Evolutionary conservation across 2,797 vertebrate genomes (phyloP), one percentile per base, ranked within the genome.

Genomic region (Danio jaintianensis): DNA sequence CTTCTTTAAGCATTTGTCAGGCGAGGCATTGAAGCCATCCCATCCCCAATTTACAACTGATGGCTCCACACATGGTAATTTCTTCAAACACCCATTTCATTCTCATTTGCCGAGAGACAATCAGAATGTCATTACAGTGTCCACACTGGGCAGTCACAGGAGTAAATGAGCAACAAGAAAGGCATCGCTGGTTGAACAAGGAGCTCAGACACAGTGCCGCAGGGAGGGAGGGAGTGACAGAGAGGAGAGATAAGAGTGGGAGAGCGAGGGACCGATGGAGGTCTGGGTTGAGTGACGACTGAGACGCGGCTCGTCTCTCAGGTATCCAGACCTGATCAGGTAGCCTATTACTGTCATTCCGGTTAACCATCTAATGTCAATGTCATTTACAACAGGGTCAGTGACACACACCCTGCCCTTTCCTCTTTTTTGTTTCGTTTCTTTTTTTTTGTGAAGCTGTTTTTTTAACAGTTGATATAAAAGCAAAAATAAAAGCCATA

Each of bases 71-170:
- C 89, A 80, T 88, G 89, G 94, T 92, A 91, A 94, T 94, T 95
- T 94, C 95, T 79, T 91, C 89, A 95, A 93, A 94, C 94, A 95
- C 94, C 96, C 95, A 96, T 96, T 97, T 97, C 95, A 97, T 97
- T 97, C 97, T 97, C 96, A 97, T 97, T 97, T 97, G 95, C 95
- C 94, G 92, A 95, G 94, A 96, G 95, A 97, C 97, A 97, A 98
- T 97, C 96, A 97, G 95, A 96, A 96, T 95, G 96, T 96, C 96
- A 96, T 97, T 98, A 97, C 94, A 92, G 94, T 95, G 95, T 94
- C 95, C 94, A 92, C 93, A 95, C 92, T 91, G 94, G 95, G 94
- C 94, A 75, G 94, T 95, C 94, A 94, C 94, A 92, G 90, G 92
- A 88, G 86, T 97, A 97, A 98, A 96, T 98, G 96, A 97, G 96